Evolutionary conservation across 2,113 vertebrate genomes (phyloP).

Genomic region (Chunga burmeisteri): DNA sequence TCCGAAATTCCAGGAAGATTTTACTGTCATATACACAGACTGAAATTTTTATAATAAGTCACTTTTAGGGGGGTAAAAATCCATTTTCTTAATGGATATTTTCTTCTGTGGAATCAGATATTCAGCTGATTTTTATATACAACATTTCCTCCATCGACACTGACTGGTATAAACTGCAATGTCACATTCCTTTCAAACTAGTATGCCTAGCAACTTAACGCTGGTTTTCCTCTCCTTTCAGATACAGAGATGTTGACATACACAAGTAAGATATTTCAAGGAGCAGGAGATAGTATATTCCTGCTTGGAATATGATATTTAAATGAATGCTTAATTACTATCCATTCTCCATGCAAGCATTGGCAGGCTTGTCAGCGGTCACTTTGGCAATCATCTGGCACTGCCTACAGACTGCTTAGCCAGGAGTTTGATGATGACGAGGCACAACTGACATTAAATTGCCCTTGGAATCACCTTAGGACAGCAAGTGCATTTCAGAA

Average conservation of each 20-base stretch:
- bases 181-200: background rate
- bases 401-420: background rate
- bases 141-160: background rate
- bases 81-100: background rate
- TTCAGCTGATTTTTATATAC: background rate
- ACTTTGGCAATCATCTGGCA: background rate
- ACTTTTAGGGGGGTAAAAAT: background rate
- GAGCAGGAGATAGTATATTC: background rate
- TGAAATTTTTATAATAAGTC: background rate
- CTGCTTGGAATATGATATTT: background rate
- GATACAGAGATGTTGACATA: background rate
- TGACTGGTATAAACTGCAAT: background rate
- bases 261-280: background rate
- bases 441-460: background rate
- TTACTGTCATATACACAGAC: background rate
- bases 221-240: background rate
- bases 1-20: background rate
- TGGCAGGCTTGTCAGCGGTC: background rate
- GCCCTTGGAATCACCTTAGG: background rate
- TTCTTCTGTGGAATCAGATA: background rate
- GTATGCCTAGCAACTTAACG: background rate
- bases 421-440: background rate
- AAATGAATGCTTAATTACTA: background rate
- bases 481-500: background rate
- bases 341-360: background rate